Percentiles rank a stretch among this genome's conserved stretches.
These are phyloP conservation scores for Ephydatia muelleri DNA, from an alignment of 37 sponge, comb jelly and placozoan species.

Conservation along the genomic window DNA sequence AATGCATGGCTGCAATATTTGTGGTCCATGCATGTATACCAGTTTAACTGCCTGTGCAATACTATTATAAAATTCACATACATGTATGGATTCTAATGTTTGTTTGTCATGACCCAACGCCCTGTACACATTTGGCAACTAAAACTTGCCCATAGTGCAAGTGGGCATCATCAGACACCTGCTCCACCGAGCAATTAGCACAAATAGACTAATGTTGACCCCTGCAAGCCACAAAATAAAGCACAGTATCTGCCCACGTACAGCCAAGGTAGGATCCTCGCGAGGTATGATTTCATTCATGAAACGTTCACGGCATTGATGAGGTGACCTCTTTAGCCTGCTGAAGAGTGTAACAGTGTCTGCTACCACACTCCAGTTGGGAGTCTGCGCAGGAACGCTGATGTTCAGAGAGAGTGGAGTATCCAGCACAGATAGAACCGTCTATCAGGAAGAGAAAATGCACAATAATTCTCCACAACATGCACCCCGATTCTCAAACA, in stretches of 20 bases:
- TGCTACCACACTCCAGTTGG: constrained; percentile 89
- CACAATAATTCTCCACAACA: too few relatives aligned
- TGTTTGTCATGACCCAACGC: too few relatives aligned
- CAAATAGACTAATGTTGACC: too few relatives aligned
- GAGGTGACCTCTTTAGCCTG: constrained; percentile 66
- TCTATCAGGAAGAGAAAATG: constrained; percentile 26
- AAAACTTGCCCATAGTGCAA: too few relatives aligned
- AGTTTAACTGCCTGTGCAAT: too few relatives aligned
- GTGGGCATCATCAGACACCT: too few relatives aligned
- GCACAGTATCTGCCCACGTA: neutral
- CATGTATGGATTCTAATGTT: too few relatives aligned
- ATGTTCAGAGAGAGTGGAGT: constrained; percentile 72
- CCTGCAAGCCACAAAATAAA: neutral
- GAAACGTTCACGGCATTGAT: constrained; percentile 80
- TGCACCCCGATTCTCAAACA: too few relatives aligned
- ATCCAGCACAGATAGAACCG: constrained; percentile 67
- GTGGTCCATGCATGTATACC: too few relatives aligned
- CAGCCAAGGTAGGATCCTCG: constrained; percentile 60
- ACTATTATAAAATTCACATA: neutral
- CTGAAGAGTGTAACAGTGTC: constrained; percentile 72
- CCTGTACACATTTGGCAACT: too few relatives aligned
- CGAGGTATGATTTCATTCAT: constrained; percentile 73
- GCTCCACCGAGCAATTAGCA: too few relatives aligned
- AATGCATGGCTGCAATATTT: too few relatives aligned
- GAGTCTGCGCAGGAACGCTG: constrained; percentile 75